Evolutionary conservation across 2,113 vertebrate species (phyloP).

Genomic region (Miniopterus natalensis): DNA sequence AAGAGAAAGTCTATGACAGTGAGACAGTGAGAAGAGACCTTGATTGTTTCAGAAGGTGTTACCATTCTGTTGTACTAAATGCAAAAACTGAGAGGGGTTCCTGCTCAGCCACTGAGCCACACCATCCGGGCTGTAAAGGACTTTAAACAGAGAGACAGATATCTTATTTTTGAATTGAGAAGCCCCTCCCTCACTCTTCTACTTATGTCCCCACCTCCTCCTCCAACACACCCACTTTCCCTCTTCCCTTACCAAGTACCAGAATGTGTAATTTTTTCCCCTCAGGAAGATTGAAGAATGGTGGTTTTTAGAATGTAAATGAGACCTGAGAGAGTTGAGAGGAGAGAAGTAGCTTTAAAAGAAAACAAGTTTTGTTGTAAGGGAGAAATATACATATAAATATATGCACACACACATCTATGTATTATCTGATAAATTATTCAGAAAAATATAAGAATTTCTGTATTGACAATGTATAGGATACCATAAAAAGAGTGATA

Average conservation of each 20-base stretch:
- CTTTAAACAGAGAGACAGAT: background rate
- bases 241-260: background rate
- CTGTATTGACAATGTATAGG: background rate
- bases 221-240: fast-evolving
- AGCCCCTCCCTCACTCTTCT: background rate
- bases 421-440: background rate
- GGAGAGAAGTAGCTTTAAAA: background rate
- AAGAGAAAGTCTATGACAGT: background rate
- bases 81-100: background rate
- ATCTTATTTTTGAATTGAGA: background rate
- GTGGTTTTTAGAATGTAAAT: background rate
- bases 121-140: background rate
- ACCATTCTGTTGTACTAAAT: background rate
- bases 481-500: background rate
- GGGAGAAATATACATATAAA: background rate
- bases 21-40: background rate
- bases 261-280: background rate
- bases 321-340: background rate
- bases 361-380: background rate
- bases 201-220: fast-evolving
- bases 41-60: background rate
- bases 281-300: background rate
- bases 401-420: background rate
- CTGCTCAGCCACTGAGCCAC: no score
- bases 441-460: background rate